Evolutionary conservation across 2,113 vertebrate species (phyloP).

Genomic region (Burhinus oedicnemus): DNA sequence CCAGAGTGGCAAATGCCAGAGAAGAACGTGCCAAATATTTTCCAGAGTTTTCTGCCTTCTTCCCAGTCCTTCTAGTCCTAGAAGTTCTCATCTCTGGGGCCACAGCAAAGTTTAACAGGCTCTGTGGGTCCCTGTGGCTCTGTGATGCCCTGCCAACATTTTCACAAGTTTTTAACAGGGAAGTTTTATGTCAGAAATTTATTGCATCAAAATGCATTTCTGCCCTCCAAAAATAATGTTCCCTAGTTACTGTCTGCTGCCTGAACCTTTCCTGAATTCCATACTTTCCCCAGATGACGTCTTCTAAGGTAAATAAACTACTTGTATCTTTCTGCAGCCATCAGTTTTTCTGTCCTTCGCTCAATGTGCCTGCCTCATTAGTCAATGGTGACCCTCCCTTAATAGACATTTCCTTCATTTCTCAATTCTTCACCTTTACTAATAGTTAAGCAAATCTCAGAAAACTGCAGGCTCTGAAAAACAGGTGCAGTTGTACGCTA

Average conservation of each 20-base stretch:
- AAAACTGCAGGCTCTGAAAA: background rate
- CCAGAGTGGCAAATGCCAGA: background rate
- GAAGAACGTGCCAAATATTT: background rate
- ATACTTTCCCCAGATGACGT: background rate
- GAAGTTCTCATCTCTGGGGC: background rate
- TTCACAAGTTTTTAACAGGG: background rate
- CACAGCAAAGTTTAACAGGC: background rate
- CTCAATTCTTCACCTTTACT: constrained; percentile 16
- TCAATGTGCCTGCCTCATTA: background rate
- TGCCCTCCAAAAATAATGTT: background rate
- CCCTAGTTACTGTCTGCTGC: background rate
- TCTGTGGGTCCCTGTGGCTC: background rate
- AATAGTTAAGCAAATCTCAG: background rate
- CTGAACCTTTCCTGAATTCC: background rate
- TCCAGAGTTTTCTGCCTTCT: background rate
- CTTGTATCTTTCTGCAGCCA: background rate
- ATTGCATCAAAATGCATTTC: background rate
- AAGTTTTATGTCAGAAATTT: background rate
- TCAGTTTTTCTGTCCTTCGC: background rate
- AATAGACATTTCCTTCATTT: background rate
- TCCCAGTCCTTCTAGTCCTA: background rate
- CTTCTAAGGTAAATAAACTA: background rate
- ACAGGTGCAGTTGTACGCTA: background rate
- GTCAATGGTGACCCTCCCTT: background rate
- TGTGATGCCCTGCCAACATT: background rate